phyloP scores from a whole-genome alignment of 2,797 vertebrate genomes.

The Muscicapa striata region DNA sequence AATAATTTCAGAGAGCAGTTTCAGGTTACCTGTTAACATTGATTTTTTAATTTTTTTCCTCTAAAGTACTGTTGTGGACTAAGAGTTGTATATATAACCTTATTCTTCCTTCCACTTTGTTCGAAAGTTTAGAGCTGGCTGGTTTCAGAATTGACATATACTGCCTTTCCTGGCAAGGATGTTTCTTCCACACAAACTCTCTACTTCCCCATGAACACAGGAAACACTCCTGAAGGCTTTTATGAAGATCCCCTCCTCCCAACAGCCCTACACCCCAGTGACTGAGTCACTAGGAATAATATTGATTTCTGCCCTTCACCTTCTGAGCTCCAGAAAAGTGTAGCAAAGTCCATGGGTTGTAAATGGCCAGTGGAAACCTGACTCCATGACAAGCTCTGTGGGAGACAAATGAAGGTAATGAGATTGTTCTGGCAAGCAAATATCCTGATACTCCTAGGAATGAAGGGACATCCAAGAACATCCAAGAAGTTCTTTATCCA shows the following conservation, averaged over 20 bases:
- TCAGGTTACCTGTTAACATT: background rate
- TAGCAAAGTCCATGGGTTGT: background rate
- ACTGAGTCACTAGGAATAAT: background rate
- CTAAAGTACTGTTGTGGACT: background rate
- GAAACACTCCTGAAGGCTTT: background rate
- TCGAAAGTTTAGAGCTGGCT: background rate
- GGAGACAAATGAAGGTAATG: background rate
- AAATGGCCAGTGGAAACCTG: background rate
- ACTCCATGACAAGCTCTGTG: background rate
- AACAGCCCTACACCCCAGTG: too few species aligned
- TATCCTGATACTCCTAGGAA: background rate
- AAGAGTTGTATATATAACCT: background rate
- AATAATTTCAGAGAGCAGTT: background rate
- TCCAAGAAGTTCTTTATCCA: background rate
- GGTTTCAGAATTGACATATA: background rate
- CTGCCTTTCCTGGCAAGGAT: background rate
- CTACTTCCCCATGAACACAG: background rate
- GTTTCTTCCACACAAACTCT: background rate
- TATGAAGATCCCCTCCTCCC: fast-evolving
- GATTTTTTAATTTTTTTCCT: background rate
- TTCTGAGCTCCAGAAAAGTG: background rate
- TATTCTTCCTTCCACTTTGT: background rate
- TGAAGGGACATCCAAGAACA: background rate
- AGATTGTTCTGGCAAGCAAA: background rate
- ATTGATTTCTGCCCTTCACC: background rate